These are phyloP conservation scores for Acleris cristana DNA, from an alignment of 2,888 invertebrate genomes.

Conservation along the genomic window DNA sequence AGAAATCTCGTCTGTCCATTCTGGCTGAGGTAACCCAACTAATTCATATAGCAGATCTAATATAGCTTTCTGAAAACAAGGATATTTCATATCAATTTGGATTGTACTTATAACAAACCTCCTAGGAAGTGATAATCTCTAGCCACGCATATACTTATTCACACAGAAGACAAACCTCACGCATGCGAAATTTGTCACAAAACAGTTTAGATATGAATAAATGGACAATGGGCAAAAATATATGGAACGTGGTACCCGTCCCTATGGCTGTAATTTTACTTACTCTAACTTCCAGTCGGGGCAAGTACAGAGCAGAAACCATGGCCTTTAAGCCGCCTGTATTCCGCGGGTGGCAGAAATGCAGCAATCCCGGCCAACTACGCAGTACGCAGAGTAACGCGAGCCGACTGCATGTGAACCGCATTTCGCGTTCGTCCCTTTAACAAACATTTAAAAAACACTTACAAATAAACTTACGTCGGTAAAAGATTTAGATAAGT, in stretches of 20 bases:
- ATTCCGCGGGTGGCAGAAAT: slow-evolving; percentile 92
- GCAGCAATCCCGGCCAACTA: slow-evolving; percentile 95
- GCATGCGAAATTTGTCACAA: too few species aligned
- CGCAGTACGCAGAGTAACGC: slow-evolving; percentile 93
- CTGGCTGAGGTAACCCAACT: slow-evolving; percentile 93
- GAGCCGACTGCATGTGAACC: slow-evolving; percentile 93
- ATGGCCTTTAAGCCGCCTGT: slow-evolving; percentile 90
- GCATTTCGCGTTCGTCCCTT: slow-evolving; percentile 90
- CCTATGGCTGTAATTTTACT: slow-evolving; percentile 59
- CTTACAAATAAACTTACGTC: background rate
- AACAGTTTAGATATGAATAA: too few species aligned
- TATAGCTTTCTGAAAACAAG: slow-evolving; percentile 90
- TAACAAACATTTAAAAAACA: background rate
- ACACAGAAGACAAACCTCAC: too few species aligned
- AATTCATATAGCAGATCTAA: slow-evolving; percentile 96
- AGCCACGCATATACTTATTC: too few species aligned
- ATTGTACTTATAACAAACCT: too few species aligned
- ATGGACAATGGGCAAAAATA: too few species aligned
- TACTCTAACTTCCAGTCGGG: slow-evolving; percentile 95
- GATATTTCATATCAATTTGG: background rate
- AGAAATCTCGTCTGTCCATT: slow-evolving; percentile 96
- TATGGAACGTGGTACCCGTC: too few species aligned
- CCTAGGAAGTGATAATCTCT: too few species aligned
- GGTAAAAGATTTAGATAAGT: too few species aligned
- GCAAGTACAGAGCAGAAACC: slow-evolving; percentile 91